Percentiles rank a stretch among this genome's conserved stretches.
Evolutionary conservation across 1,140 invertebrate species (phyloP).

Genomic region (Bradynema listronoti): DNA sequence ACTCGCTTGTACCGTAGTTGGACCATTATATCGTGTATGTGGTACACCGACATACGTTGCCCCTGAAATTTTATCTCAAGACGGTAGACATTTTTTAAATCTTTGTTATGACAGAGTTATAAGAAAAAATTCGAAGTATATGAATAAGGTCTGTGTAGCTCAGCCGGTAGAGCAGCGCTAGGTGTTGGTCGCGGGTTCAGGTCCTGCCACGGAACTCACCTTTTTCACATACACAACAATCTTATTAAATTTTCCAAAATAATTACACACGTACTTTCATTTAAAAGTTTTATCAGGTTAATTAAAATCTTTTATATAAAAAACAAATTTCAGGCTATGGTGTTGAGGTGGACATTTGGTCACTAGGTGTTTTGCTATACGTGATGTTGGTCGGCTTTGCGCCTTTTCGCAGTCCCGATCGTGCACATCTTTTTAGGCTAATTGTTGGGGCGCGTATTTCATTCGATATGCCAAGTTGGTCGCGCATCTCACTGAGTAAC

Average conservation of each 20-base stretch:
- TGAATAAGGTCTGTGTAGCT: no score
- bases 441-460: slow-evolving; percentile 25
- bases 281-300: no score
- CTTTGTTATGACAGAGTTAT: no score
- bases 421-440: slow-evolving; percentile 29
- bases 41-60: slow-evolving; percentile 43
- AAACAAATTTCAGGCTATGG: slow-evolving; percentile 34
- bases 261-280: background rate
- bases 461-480: slow-evolving; percentile 36
- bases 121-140: no score
- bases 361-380: slow-evolving; percentile 23
- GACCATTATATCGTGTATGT: slow-evolving; percentile 42
- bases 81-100: slow-evolving; percentile 10
- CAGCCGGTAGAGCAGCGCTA: no score
- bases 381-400: slow-evolving; percentile 38
- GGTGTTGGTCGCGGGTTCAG: no score
- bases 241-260: no score
- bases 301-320: no score
- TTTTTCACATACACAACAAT: no score
- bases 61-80: slow-evolving; percentile 27
- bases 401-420: slow-evolving; percentile 35
- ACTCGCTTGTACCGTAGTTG: slow-evolving; percentile 49
- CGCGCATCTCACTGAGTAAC: slow-evolving; percentile 25
- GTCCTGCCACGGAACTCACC: no score
- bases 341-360: slow-evolving; percentile 46